Percentiles rank a stretch among this genome's conserved stretches.
Conservation (phyloP, 1,140 invertebrate species). For the Saccostrea glomerata region DNA sequence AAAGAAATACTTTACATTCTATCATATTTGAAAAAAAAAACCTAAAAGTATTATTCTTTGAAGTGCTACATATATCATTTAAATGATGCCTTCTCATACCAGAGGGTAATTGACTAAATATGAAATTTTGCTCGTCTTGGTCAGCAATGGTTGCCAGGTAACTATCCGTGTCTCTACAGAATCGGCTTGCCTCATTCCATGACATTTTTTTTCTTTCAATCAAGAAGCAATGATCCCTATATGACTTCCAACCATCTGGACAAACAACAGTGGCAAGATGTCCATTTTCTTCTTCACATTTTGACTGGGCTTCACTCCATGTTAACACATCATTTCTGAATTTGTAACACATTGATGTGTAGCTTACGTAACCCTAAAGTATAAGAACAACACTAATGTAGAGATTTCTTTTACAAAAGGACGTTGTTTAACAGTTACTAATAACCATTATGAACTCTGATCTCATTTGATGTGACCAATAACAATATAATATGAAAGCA, state of each 20-base stretch:
- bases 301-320: constrained; percentile 3
- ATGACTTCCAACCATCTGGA: constrained; percentile 9
- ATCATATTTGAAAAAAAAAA: too few relatives aligned
- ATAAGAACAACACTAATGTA: background rate
- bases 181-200: constrained; percentile 18
- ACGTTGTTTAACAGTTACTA: too few relatives aligned
- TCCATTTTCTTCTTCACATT: background rate
- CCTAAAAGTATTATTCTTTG: too few relatives aligned
- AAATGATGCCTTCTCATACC: background rate
- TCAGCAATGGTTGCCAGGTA: background rate
- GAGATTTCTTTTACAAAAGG: background rate
- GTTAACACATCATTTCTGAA: background rate
- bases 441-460: too few relatives aligned
- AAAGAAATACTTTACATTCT: too few relatives aligned
- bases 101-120: constrained; percentile 25
- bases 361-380: background rate
- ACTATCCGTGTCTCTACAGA: background rate
- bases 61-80: too few relatives aligned
- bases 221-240: constrained; percentile 29
- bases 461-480: too few relatives aligned
- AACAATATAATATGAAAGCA: too few relatives aligned
- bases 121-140: constrained; percentile 21
- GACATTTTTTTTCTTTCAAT: constrained; percentile 21
- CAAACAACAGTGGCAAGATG: constrained; percentile 15
- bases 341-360: constrained; percentile 14